Percentiles rank a stretch among this genome's conserved stretches.
Evolutionary conservation across 2,797 vertebrate species (phyloP).

Genomic region (Tolypeutes matacus): DNA sequence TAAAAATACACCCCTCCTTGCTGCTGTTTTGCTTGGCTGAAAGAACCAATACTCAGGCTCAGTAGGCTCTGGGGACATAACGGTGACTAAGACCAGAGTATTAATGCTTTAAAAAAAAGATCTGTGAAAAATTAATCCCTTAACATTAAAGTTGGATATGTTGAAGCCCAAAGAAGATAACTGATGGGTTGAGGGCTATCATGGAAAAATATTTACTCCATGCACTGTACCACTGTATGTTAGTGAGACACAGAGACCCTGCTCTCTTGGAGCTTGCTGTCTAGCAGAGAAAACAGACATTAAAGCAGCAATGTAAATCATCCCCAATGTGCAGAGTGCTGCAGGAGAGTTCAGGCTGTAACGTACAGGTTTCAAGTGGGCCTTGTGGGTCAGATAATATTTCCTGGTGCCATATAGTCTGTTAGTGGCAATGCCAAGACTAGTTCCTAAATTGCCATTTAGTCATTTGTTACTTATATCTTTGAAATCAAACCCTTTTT

Average conservation of each 20-base stretch:
- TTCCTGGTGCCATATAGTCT: background rate
- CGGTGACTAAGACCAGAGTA: background rate
- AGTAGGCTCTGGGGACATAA: background rate
- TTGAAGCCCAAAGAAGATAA: background rate
- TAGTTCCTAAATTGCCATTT: background rate
- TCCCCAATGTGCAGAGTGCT: background rate
- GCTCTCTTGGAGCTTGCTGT: background rate
- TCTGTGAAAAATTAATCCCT: background rate
- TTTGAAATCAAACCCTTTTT: background rate
- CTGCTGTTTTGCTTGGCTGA: background rate
- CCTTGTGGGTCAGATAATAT: background rate
- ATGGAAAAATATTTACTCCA: background rate
- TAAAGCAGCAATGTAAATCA: background rate
- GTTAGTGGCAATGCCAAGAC: background rate
- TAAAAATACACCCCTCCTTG: background rate
- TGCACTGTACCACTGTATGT: accelerated
- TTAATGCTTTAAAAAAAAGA: background rate
- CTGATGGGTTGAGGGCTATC: background rate
- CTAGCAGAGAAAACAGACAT: background rate
- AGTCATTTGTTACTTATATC: background rate
- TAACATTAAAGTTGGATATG: background rate
- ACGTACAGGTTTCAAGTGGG: background rate
- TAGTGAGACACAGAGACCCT: background rate
- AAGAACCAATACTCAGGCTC: background rate
- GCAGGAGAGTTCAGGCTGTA: background rate